Base-by-base conservation (phyloP, 1,140 invertebrate genomes). In the Bombus sylvicola region DNA sequence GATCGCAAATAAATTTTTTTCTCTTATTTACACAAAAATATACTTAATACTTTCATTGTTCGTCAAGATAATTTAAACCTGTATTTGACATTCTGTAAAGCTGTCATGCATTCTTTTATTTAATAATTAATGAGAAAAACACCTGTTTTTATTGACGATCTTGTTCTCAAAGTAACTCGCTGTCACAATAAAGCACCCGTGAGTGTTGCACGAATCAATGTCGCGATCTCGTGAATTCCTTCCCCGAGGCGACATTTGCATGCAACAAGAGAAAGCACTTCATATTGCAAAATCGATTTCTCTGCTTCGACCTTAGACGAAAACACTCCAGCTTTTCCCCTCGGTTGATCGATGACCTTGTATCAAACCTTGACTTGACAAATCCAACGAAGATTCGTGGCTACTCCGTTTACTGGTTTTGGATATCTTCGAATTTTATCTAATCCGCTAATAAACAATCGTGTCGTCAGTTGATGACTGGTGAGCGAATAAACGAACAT, bases 221-320 rank as follows among this genome's bases (percentile, higher is more conserved):
- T 87, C 77, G 39, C 68, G 73, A 76, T 66, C 80, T 47, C 59
- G 18, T 31, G 47, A 81, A 86, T 88, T 77, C 77, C 79, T 82
- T 69, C 4, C 25, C 71, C 62, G 69, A 39, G 83, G 83, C 34
- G 41, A 37, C 31, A 53, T 80, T 71, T 83, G 25, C 53, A 88
- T 75, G 62, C 75, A 37, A 81, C 78, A 72, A 62, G 83, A 79
- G 83, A 82, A 84, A 78, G 75, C 82, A 84, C 53, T 84, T 66
- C 15, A 78, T 66, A 71, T 79, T 78, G 39, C 82, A 84, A 84
- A 84, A 84, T 84, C 75, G 75, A 71, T 84, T 84, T 84, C 82
- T 71, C 75, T 57, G 75, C 39, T 69, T n/a, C 47, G 64, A 59
- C n/a, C 64, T 78, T 57, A 69, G 41, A 76, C 41, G 13, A 75